Base-by-base conservation (phyloP, 2,888 invertebrate genomes). In the Yponomeuta plumbellus region DNA sequence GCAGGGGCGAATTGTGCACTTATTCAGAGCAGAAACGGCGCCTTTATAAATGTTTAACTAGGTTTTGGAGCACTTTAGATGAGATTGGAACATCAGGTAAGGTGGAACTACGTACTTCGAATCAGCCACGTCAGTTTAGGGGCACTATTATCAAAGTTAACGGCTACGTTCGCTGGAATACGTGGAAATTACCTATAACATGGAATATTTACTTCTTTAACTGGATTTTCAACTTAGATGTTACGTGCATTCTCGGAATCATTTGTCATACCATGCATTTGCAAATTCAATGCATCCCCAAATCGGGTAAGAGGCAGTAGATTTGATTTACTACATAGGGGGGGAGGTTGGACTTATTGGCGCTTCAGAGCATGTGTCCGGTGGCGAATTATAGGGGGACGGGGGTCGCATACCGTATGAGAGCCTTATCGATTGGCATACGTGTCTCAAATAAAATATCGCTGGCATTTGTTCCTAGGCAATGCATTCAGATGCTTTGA, bases 31-130 rank as follows among this genome's bases (percentile, higher is more conserved):
- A 56, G 56, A 52, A 64, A 64, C 52, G 62, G 64, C 61, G 59
- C 58, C 64, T 59, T 64, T 64, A 20, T 64, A 39, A 63, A 66
- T 66, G 63, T 63, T 64, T 66, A 66, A 66, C 34, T 23, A 61
- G 61, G 26, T n/a, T 26, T 22, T 52, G 44, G 17, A 52, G 44
- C 44, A 17, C 44, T 13, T 66, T 34, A 39, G 65, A 39, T 65
- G n/a, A 23, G 20, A 58, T 56, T 65, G 57, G 44, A 52, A 52
- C 44, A 52, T 52, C 44, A 52, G 44, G 44, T 34, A 65, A 26
- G 20, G 39, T 22, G 26, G 23, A 21, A 23, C 23, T 22, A 59
- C 22, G 59, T 59, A 59, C 23, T 21, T 59, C 23, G 23, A 21
- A 22, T 59, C 44, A 52, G 44, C 13, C 44, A 52, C 44, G 44